Evolutionary conservation across 2,888 invertebrate species (phyloP).

Genomic region (Catocala sponsa): DNA sequence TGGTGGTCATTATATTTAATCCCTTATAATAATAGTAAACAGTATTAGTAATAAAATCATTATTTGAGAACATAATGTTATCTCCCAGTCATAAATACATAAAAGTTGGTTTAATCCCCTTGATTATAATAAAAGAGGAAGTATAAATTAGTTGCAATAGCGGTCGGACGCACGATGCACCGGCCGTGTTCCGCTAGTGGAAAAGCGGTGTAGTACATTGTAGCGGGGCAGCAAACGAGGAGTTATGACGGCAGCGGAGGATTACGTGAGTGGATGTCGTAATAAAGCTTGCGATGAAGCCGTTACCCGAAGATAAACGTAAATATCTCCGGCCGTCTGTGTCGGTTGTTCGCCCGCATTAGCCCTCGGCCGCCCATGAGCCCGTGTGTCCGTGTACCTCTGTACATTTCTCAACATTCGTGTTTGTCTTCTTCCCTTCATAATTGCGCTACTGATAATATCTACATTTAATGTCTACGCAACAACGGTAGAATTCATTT

Average conservation of each 20-base stretch:
- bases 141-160: conserved; percentile 32
- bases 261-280: conserved; percentile 88
- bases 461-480: conserved; percentile 48
- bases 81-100: not conserved
- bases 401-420: conserved; percentile 43
- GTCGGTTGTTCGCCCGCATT: conserved; percentile 64
- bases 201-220: conserved; percentile 82
- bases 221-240: conserved; percentile 84
- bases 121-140: conserved; percentile 12
- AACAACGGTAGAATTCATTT: conserved; percentile 37
- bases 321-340: conserved; percentile 83
- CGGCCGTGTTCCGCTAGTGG: conserved; percentile 69
- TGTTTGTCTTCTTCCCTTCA: conserved; percentile 61
- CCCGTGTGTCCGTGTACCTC: conserved; percentile 38
- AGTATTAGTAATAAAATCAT: too few relatives aligned
- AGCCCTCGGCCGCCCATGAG: conserved; percentile 51
- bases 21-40: too few relatives aligned
- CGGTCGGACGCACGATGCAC: conserved; percentile 61
- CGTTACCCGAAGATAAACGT: conserved; percentile 88
- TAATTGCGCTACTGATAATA: conserved; percentile 60
- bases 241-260: conserved; percentile 86
- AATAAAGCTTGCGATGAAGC: conserved; percentile 88
- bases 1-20: too few relatives aligned
- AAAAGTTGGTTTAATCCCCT: conserved; percentile 2
- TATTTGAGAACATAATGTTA: not conserved